phyloP scores from a whole-genome alignment of 92 coral and sea anemone species.

The Zoanthus solanderi region DNA sequence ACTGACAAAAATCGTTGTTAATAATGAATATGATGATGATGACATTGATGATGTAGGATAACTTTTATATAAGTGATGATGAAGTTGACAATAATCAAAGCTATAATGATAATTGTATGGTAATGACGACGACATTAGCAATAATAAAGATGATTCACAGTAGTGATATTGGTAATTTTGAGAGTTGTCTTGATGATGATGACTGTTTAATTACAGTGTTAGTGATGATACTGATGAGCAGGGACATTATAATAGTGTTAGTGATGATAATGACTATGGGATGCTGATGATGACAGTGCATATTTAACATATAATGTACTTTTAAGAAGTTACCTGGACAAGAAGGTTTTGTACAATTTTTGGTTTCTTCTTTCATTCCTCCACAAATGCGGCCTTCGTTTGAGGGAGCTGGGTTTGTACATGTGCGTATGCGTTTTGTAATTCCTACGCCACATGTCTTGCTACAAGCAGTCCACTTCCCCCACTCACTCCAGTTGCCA shows the following conservation, averaged over 20 bases:
- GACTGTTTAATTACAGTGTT: neutral
- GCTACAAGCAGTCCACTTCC: neutral
- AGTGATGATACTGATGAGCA: neutral
- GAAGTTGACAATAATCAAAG: neutral
- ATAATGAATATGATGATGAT: too few species aligned
- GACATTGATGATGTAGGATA: too few species aligned
- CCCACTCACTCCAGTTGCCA: slow-evolving; percentile 5
- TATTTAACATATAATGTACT: neutral
- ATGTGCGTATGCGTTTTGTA: neutral
- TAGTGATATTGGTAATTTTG: neutral
- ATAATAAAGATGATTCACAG: neutral
- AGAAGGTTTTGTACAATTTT: neutral
- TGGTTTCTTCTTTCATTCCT: neutral
- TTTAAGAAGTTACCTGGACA: slow-evolving; percentile 1
- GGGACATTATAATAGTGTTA: too few species aligned
- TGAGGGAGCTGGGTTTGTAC: slow-evolving; percentile 7
- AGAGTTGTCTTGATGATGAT: neutral
- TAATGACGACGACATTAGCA: neutral
- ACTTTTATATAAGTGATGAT: neutral
- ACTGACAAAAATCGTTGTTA: neutral
- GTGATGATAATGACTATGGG: neutral
- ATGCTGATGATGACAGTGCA: neutral
- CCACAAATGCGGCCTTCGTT: neutral
- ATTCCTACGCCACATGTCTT: slow-evolving; percentile 3
- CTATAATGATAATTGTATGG: neutral